These are phyloP conservation scores for Sphaerophoria taeniata DNA, from an alignment of 2,888 invertebrate genomes.

Conservation along the genomic window DNA sequence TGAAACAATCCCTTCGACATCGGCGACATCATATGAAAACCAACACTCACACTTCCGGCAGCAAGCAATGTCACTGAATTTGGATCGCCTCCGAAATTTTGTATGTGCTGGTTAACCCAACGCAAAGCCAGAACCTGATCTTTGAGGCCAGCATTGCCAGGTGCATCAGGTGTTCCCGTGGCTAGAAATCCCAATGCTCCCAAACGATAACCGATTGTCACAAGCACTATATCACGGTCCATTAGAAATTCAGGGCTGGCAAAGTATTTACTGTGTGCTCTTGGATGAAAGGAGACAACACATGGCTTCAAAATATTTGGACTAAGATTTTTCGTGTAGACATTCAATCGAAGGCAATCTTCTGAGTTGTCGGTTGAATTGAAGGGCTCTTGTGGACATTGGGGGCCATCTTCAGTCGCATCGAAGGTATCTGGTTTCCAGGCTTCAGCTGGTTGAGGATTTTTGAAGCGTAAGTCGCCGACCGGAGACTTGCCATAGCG, in stretches of 20 bases:
- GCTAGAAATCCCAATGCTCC: constrained; percentile 85
- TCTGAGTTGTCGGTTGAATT: constrained; percentile 82
- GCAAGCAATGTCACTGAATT: constrained; percentile 86
- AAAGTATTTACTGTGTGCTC: constrained; percentile 84
- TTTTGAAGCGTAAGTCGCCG: constrained; percentile 78
- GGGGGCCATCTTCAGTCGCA: constrained; percentile 85
- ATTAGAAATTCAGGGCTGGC: constrained; percentile 85
- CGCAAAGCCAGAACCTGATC: constrained; percentile 87
- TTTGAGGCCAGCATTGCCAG: constrained; percentile 88
- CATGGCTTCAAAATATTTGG: constrained; percentile 83
- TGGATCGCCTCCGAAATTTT: constrained; percentile 87
- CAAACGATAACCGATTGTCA: constrained; percentile 86
- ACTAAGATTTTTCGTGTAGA: constrained; percentile 83
- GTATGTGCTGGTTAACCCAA: constrained; percentile 87
- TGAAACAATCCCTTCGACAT: constrained; percentile 88
- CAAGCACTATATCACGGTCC: constrained; percentile 87
- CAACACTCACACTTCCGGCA: constrained; percentile 84
- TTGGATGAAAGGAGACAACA: constrained; percentile 87
- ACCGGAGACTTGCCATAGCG: constrained; percentile 80
- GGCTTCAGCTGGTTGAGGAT: constrained; percentile 83
- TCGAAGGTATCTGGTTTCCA: constrained; percentile 84
- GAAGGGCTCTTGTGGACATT: constrained; percentile 83
- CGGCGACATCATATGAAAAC: constrained; percentile 86
- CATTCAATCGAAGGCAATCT: constrained; percentile 85
- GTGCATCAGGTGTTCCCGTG: constrained; percentile 86